These are phyloP conservation scores for Lacanobia wlatinum DNA, from an alignment of 2,888 invertebrate genomes.

Conservation along the genomic window DNA sequence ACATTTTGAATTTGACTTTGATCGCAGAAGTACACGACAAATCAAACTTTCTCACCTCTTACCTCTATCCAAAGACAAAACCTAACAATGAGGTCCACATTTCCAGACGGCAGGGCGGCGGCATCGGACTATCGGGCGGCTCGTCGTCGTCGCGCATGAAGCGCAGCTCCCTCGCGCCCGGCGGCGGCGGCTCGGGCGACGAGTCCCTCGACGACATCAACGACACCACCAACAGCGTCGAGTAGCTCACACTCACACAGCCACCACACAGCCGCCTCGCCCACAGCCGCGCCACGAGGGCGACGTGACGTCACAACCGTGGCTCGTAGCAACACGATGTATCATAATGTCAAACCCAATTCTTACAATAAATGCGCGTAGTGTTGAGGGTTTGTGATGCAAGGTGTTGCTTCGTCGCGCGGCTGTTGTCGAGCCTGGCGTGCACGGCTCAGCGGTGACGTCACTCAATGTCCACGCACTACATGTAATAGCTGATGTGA, in stretches of 20 bases:
- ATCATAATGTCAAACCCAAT: not conserved
- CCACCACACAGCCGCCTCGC: not conserved
- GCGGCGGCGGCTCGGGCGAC: constrained; percentile 92
- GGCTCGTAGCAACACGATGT: not conserved
- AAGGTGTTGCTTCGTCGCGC: constrained; percentile 4
- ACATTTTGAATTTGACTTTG: no score
- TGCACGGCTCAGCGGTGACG: constrained; percentile 46
- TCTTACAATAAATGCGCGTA: not conserved
- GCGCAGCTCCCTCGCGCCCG: constrained; percentile 93
- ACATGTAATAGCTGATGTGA: constrained; percentile 57
- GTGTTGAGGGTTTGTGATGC: not conserved
- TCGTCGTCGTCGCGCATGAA: constrained; percentile 92
- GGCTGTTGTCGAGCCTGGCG: constrained; percentile 40
- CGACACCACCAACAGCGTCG: constrained; percentile 94
- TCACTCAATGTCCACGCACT: constrained; percentile 47
- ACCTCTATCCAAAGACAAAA: no score
- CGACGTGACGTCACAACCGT: not conserved
- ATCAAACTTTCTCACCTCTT: constrained; percentile 23
- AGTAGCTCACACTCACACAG: constrained; percentile 73
- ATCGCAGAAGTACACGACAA: not conserved
- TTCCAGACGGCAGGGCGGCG: constrained; percentile 88
- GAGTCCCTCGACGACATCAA: constrained; percentile 94
- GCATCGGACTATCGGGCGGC: constrained; percentile 91
- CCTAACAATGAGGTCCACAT: fast-evolving
- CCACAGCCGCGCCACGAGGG: not conserved